Evolutionary conservation across 1,140 invertebrate species (phyloP), one percentile per base, ranked within the genome.

Genomic region (Samia ricini): DNA sequence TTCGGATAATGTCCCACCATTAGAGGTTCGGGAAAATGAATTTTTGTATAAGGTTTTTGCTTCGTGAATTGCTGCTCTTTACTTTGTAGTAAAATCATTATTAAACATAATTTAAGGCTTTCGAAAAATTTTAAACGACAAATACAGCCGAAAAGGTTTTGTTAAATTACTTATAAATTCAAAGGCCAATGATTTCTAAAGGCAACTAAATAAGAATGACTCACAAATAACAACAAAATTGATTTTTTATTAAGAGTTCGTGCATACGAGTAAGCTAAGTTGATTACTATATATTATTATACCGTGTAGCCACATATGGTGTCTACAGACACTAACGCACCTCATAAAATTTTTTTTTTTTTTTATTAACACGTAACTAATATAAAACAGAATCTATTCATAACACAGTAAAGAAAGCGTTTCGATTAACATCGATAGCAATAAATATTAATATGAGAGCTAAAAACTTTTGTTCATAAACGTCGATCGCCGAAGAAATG

Each of bases 381-480:
- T 79, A 79, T 81, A 85, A 84, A 87, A 84, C 72, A 76, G 69
- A 63, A 61, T 69, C 81, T 88, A 88, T 89, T 88, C 87, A 83
- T 89, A 85, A 79, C 72, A 67, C 71, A 55, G 66, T 70, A 75
- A 77, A 72, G 72, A 82, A 83, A 85, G 76, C 83, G 76, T 83
- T 83, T 74, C 69, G 68, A 81, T 75, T 76, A 65, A 81, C 73
- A 76, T 73, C 76, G 66, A 61, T 69, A 74, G 79, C 72, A 81
- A 83, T 89, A 86, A 88, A 87, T 87, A 85, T 85, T 88, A 87
- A 86, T 88, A 86, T 82, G 63, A 66, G 54, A 59, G 60, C 66
- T 64, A 71, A 66, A 65, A 80, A 77, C 61, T 79, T 80, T 73
- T 71, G 71, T 82, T 80, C 85, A 81, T 77, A 77, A 78, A 69